Evolutionary conservation across 2,797 vertebrate species (phyloP), one percentile per base, ranked within the genome.

Genomic region (Hozukius guyotensis): DNA sequence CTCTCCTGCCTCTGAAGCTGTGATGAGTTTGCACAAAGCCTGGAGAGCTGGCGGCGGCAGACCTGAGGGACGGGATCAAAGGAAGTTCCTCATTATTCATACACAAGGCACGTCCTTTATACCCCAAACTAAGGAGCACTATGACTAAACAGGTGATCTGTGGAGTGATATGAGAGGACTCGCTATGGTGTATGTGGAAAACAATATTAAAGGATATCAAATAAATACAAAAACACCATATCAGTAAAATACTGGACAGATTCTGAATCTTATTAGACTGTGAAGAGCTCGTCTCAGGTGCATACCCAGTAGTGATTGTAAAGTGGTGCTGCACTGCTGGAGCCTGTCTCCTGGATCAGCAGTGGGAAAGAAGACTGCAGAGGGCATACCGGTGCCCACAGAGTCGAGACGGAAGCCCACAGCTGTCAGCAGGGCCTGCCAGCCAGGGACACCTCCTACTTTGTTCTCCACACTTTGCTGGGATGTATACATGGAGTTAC

Each of bases 391-490:
- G 0, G 97, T 96, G 88, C 97, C 96, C 3, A 93, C 95, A 7
- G 98, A 97, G 90, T 99, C 98, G 25, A 99, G 93, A 2, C 98
- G 96, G 93, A 99, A 99, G 87, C 99, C 99, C 76, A 99, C 98
- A 0, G 98, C 98, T 0, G 97, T 99, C 84, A 99, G 95, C 46
- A 99, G 95, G 0, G 98, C 97, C 95, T 99, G 98, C 98, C 99
- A 99, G 85, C 99, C 99, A 0, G 98, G 98, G 64, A 98, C 97
- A 2, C 98, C 98, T 0, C 98, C 97, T 61, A 99, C 99, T 91
- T 99, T 99, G 82, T 99, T 99, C 94, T 99, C 99, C 86, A 99
- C 99, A 1, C 99, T 99, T 92, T 99, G 98, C 87, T 99, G 99
- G 42, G 99, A 99, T 0, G 99, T 99, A 67, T 99, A 99, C 99